These are phyloP conservation scores for Leptinotarsa rubiginosa DNA, from an alignment of 2,888 invertebrate species.

Conservation along the genomic window DNA sequence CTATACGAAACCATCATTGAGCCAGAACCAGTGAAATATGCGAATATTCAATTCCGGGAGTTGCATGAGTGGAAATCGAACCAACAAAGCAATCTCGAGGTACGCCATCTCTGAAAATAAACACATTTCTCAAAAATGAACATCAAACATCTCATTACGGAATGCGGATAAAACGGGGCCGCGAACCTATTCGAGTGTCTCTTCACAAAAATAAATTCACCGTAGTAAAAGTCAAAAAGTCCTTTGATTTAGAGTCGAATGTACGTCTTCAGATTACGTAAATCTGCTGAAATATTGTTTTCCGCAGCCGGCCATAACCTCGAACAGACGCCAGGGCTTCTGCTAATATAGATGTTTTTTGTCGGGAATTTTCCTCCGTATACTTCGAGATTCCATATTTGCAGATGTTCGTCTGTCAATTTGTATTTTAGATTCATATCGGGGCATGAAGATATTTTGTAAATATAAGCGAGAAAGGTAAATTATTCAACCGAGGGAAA, in stretches of 20 bases:
- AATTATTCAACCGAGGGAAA: constrained; percentile 15
- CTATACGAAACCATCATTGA: too few relatives aligned
- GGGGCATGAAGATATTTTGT: constrained; percentile 11
- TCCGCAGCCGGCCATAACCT: constrained; percentile 42
- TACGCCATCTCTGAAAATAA: background rate
- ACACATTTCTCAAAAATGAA: constrained; percentile 8
- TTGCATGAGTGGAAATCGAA: background rate
- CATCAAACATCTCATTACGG: constrained; percentile 12
- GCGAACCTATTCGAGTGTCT: constrained; percentile 23
- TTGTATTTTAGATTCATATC: constrained; percentile 14
- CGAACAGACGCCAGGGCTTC: constrained; percentile 15
- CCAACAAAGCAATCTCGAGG: constrained; percentile 3
- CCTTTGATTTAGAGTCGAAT: constrained; percentile 54
- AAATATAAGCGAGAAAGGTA: background rate
- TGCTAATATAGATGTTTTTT: constrained; percentile 18
- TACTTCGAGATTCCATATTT: constrained; percentile 14
- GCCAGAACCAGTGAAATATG: background rate
- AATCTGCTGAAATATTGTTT: constrained; percentile 60
- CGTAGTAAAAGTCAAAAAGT: constrained; percentile 36
- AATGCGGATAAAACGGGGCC: background rate
- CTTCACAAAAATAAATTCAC: constrained; percentile 31
- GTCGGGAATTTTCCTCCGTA: constrained; percentile 4
- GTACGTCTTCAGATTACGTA: constrained; percentile 58
- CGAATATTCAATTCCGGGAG: background rate
- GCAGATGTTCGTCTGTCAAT: constrained; percentile 11